A percentile compares a stretch with the other conserved stretches of the same genome.
phyloP scores from a whole-genome alignment of 2,113 vertebrate species.

The Pyrgilauda ruficollis region DNA sequence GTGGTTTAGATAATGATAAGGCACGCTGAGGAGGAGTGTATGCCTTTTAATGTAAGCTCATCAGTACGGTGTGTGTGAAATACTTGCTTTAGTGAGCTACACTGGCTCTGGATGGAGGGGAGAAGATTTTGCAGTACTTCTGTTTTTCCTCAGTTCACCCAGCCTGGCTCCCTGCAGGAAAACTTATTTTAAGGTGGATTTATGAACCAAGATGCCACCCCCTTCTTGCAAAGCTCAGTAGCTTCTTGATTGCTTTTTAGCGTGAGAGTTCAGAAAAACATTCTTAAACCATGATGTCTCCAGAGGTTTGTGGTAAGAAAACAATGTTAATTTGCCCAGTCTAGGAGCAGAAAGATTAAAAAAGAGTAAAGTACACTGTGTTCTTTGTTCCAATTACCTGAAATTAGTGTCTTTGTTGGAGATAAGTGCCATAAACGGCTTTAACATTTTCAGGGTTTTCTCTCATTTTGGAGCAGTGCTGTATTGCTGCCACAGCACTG shows the following conservation, averaged over 20 bases:
- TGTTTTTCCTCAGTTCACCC: neutral
- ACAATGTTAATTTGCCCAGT: neutral
- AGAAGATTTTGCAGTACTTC: neutral
- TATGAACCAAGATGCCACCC: neutral
- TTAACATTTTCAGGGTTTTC: neutral
- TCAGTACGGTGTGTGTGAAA: accelerated
- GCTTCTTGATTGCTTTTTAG: neutral
- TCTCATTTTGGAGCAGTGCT: neutral
- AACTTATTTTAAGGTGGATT: neutral
- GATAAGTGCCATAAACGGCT: neutral
- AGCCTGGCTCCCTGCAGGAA: neutral
- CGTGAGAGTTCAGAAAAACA: neutral
- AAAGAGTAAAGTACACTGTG: neutral
- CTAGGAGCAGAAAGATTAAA: conserved; percentile 11
- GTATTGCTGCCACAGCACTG: neutral
- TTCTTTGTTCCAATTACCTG: conserved; percentile 17
- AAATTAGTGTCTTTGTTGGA: neutral
- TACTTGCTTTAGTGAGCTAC: neutral
- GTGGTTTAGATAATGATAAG: neutral
- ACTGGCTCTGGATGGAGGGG: neutral
- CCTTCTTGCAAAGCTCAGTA: neutral
- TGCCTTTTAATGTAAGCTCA: neutral
- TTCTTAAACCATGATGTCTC: neutral
- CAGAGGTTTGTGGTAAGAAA: conserved; percentile 10
- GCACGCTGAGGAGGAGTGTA: accelerated